These are phyloP conservation scores for Alouatta palliata DNA, from an alignment of 2,113 vertebrate genomes.

Conservation along the genomic window DNA sequence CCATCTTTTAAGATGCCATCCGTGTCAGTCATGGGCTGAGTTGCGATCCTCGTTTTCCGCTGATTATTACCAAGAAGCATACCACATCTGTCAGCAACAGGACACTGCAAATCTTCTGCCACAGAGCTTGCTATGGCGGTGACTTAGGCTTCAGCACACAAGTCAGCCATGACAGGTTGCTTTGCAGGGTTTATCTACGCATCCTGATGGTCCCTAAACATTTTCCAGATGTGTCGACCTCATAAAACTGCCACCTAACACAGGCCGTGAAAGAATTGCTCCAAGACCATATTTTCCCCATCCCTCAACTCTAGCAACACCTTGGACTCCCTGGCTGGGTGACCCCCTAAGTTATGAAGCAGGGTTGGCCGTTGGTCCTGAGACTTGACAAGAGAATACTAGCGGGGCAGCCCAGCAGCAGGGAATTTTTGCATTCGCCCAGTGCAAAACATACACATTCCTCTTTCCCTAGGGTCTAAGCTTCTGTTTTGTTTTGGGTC, in stretches of 20 bases:
- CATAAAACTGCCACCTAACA: conserved; percentile 58
- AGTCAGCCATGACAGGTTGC: conserved; percentile 40
- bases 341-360: not conserved
- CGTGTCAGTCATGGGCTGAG: not conserved
- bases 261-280: conserved; percentile 8
- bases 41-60: not conserved
- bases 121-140: not conserved
- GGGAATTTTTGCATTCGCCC: not conserved
- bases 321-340: not conserved
- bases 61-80: conserved; percentile 5
- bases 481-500: no score
- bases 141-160: not conserved
- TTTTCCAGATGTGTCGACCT: conserved; percentile 67
- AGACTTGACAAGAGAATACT: not conserved
- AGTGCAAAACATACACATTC: not conserved
- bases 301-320: not conserved
- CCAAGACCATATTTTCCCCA: not conserved
- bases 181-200: conserved; percentile 9
- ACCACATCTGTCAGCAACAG: not conserved
- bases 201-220: conserved; percentile 16
- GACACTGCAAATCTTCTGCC: conserved; percentile 25
- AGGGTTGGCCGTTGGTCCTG: not conserved
- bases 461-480: not conserved
- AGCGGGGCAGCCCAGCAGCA: not conserved
- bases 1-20: not conserved